Percentiles rank a stretch among this genome's conserved stretches.
Evolutionary conservation across 2,113 vertebrate species (phyloP).

Genomic region (Tetraodon nigroviridis): DNA sequence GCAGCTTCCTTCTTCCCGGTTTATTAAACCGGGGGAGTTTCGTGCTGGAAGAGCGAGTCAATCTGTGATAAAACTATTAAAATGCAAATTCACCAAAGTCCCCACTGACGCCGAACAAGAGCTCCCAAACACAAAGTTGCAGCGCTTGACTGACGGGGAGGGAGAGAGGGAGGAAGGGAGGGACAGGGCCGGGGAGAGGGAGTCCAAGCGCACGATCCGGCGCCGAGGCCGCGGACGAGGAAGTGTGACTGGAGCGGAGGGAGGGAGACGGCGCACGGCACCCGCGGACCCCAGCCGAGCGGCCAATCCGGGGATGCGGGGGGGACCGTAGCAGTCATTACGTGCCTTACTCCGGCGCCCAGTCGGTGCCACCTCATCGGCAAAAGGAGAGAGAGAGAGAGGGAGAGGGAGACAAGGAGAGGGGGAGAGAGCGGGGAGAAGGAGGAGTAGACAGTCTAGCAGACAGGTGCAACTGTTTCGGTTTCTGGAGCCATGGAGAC

Average conservation of each 20-base stretch:
- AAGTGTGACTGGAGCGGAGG: conserved; percentile 39
- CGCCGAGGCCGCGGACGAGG: conserved; percentile 45
- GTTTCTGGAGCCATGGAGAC: conserved; percentile 65
- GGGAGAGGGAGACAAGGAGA: conserved; percentile 14
- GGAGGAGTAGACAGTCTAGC: conserved; percentile 48
- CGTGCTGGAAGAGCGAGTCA: not conserved
- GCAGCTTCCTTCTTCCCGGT: conserved; percentile 43
- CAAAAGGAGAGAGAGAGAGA: conserved; percentile 13
- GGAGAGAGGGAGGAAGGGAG: not conserved
- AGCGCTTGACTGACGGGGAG: not conserved
- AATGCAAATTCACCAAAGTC: no score
- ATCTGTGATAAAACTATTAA: no score
- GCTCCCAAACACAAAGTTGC: conserved; percentile 32
- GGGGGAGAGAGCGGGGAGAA: conserved; percentile 23
- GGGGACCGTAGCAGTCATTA: conserved; percentile 25
- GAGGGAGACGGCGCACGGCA: not conserved
- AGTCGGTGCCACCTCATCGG: conserved; percentile 33
- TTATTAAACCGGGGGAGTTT: not conserved
- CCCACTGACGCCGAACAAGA: not conserved
- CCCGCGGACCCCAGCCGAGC: not conserved
- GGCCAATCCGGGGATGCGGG: conserved; percentile 36
- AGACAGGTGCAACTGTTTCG: conserved; percentile 67
- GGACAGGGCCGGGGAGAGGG: conserved; percentile 8
- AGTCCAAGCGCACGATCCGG: conserved; percentile 22
- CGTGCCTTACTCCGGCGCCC: conserved; percentile 54